Conservation (phyloP, 2,113 vertebrate species). For the Gnathonemus echidnorhynchus region DNA sequence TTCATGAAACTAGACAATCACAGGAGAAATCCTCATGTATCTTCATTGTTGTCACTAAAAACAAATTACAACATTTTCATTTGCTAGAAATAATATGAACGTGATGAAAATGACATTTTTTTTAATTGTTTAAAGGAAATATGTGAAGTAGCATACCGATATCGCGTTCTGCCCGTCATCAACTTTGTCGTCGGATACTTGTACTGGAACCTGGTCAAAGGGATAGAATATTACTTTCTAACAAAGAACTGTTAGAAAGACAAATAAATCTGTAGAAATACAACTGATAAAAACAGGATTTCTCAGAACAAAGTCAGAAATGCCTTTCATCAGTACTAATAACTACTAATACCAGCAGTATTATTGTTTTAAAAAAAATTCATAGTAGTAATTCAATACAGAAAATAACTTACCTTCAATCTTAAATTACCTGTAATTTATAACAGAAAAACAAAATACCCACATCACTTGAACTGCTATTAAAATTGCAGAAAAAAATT, state of each 20-base stretch:
- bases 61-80: background rate
- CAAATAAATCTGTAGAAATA: background rate
- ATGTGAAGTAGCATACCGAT: rapidly evolving
- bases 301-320: background rate
- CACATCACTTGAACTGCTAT: background rate
- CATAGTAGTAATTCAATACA: background rate
- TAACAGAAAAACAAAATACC: background rate
- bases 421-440: background rate
- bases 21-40: too few relatives aligned
- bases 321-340: background rate
- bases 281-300: background rate
- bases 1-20: too few relatives aligned
- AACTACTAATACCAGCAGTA: background rate
- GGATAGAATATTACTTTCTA: background rate
- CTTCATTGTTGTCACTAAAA: background rate
- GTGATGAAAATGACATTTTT: background rate
- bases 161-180: background rate
- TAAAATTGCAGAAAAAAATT: background rate
- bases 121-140: background rate
- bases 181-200: too few relatives aligned
- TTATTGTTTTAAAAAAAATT: background rate
- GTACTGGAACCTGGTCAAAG: background rate
- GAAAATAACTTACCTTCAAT: background rate
- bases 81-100: background rate
- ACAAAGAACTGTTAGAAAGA: too few relatives aligned